Percentiles rank a stretch among this genome's conserved stretches.
These are phyloP conservation scores for Urocyon cinereoargenteus DNA, from an alignment of 2,797 vertebrate species.

Conservation along the genomic window DNA sequence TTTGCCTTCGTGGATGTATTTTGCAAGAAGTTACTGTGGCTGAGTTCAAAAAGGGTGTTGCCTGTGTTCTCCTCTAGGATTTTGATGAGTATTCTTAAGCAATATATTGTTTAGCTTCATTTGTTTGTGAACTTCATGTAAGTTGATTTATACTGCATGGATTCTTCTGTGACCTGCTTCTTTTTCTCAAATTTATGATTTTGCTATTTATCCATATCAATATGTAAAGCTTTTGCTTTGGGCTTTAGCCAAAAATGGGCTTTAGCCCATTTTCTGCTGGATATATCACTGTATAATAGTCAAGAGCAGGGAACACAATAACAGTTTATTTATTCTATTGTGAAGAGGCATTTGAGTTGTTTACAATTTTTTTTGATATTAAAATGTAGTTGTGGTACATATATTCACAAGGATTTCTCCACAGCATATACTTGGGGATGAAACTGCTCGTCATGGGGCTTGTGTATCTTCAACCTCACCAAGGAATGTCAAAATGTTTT, in stretches of 20 bases:
- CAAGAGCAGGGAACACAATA: background rate
- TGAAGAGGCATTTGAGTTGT: background rate
- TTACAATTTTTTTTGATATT: background rate
- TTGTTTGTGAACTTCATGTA: background rate
- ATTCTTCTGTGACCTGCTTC: background rate
- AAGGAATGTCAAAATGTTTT: background rate
- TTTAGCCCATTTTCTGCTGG: background rate
- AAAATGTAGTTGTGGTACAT: background rate
- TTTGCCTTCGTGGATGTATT: no score
- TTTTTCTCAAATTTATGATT: background rate
- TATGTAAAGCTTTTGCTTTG: no score
- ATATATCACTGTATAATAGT: background rate
- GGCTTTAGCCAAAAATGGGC: no score
- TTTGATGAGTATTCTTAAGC: background rate
- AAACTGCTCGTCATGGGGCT: background rate
- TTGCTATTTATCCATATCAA: background rate
- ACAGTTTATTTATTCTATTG: background rate
- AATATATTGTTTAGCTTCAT: background rate
- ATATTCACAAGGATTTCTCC: background rate
- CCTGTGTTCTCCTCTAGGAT: no score
- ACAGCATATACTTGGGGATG: background rate
- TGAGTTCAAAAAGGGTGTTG: no score
- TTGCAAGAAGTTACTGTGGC: no score
- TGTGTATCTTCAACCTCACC: background rate
- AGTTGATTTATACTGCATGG: background rate